These are phyloP conservation scores for Gambusia affinis DNA, from an alignment of 2,113 vertebrate genomes.

Conservation along the genomic window DNA sequence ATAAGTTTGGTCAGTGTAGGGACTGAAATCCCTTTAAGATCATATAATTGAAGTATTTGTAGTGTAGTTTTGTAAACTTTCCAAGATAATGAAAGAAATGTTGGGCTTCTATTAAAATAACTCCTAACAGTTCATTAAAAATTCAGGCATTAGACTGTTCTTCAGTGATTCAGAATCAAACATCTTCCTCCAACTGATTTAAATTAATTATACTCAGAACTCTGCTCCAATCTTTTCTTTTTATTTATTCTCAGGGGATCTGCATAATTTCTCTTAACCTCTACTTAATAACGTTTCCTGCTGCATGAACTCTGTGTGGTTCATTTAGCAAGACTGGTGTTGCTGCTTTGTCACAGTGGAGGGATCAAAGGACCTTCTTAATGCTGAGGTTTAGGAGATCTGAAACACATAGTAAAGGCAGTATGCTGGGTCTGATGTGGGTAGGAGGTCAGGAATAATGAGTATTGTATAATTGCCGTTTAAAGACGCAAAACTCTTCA, in stretches of 20 bases:
- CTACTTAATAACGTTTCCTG: constrained; percentile 57
- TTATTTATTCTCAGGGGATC: constrained; percentile 45
- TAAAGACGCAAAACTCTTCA: constrained; percentile 49
- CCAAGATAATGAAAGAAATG: constrained; percentile 77
- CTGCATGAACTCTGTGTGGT: constrained; percentile 64
- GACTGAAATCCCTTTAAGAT: constrained; percentile 66
- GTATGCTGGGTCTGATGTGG: constrained; percentile 41
- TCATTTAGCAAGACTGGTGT: constrained; percentile 66
- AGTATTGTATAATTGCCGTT: constrained; percentile 63
- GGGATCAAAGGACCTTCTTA: constrained; percentile 75
- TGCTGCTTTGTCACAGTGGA: constrained; percentile 70
- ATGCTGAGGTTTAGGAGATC: constrained; percentile 63
- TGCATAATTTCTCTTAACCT: constrained; percentile 62
- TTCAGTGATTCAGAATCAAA: constrained; percentile 61
- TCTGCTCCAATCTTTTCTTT: constrained; percentile 43
- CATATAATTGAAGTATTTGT: constrained; percentile 69
- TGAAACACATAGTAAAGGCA: constrained; percentile 52
- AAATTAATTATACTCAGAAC: constrained; percentile 68
- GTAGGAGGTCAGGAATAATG: constrained; percentile 65
- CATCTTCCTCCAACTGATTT: constrained; percentile 67
- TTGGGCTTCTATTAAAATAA: constrained; percentile 62
- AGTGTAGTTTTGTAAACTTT: constrained; percentile 17
- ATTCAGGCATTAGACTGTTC: constrained; percentile 53
- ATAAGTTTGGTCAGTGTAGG: constrained; percentile 74
- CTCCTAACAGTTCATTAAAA: constrained; percentile 58